Evolutionary conservation across 2,113 vertebrate genomes (phyloP).

Genomic region (Raja brachyura): DNA sequence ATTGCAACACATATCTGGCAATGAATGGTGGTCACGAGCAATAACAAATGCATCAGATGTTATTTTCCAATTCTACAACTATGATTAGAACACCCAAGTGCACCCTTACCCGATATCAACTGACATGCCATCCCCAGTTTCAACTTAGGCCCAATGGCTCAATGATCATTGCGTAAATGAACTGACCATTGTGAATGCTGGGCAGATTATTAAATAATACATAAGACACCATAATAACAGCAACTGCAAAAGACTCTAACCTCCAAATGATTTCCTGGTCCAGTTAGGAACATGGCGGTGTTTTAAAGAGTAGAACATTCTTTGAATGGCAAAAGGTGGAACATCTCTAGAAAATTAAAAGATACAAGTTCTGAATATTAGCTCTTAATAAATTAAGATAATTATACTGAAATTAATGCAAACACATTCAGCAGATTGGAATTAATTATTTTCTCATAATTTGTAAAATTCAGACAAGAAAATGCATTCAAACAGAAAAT

Average conservation of each 20-base stretch:
- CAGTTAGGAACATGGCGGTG: slow-evolving; percentile 52
- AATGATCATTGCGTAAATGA: background rate
- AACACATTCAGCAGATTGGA: background rate
- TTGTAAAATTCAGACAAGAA: background rate
- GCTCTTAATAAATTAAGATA: background rate
- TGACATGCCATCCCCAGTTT: background rate
- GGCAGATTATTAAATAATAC: background rate
- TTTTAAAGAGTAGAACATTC: slow-evolving; percentile 56
- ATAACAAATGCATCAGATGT: background rate
- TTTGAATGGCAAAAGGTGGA: slow-evolving; percentile 47
- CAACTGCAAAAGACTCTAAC: slow-evolving; percentile 47
- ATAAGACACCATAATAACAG: background rate
- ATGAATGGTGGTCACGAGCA: background rate
- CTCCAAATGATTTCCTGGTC: slow-evolving; percentile 56
- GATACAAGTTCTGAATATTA: background rate
- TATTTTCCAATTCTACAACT: background rate
- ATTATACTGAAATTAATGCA: background rate
- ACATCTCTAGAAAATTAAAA: slow-evolving; percentile 52
- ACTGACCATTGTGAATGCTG: background rate
- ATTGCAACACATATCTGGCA: background rate
- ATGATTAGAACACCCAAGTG: background rate
- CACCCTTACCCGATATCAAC: background rate
- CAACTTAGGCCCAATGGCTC: background rate
- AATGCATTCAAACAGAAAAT: background rate
- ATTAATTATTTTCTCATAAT: background rate